These are phyloP conservation scores for Alosa alosa DNA, from an alignment of 2,113 vertebrate genomes.

Conservation along the genomic window DNA sequence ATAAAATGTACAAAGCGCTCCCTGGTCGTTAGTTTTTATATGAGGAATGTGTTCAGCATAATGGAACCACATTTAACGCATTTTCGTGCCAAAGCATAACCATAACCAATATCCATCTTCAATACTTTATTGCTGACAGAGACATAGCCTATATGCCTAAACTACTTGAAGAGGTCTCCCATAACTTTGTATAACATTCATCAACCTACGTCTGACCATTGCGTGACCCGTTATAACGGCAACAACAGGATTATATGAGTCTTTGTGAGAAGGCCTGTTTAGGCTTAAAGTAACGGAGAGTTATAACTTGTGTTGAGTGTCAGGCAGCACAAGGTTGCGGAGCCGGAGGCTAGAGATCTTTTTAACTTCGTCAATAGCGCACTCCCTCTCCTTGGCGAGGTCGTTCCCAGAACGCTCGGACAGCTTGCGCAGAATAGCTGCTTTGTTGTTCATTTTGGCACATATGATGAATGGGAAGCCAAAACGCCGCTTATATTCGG, in stretches of 20 bases:
- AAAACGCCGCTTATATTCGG: slow-evolving; percentile 74
- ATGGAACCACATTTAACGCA: neutral
- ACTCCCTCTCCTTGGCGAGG: slow-evolving; percentile 59
- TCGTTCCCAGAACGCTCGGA: slow-evolving; percentile 57
- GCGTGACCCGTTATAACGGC: neutral
- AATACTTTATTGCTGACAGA: neutral
- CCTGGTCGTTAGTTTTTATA: neutral
- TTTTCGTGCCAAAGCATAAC: neutral
- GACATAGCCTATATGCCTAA: neutral
- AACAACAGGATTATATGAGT: neutral
- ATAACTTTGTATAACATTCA: neutral
- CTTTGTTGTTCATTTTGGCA: slow-evolving; percentile 68
- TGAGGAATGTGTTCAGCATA: neutral
- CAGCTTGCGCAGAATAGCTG: slow-evolving; percentile 62
- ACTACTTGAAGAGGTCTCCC: neutral
- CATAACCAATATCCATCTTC: neutral
- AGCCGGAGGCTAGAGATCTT: slow-evolving; percentile 76
- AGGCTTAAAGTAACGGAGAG: neutral
- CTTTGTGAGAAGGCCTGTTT: neutral
- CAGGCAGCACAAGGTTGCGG: slow-evolving; percentile 53
- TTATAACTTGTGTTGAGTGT: slow-evolving; percentile 47
- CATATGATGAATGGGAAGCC: slow-evolving; percentile 83
- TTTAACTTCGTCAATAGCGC: slow-evolving; percentile 76
- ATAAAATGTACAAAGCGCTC: neutral
- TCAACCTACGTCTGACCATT: neutral